Base-by-base conservation (phyloP, 1,140 invertebrate species). In the Drosophila elegans region DNA sequence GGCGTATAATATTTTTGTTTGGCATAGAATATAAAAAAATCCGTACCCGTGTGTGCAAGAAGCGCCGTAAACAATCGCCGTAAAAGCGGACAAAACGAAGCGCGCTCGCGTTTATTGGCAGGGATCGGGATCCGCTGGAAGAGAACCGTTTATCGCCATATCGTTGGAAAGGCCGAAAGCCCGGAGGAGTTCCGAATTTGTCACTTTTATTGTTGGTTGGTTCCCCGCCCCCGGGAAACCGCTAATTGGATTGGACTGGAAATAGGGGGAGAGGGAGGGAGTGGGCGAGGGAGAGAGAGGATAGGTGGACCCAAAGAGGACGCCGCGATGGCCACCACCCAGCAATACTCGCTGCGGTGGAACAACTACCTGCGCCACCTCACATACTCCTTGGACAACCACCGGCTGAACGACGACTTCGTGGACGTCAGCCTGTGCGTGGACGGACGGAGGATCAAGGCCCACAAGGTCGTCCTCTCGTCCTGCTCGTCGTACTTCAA, bases 341-440 rank as follows among this genome's bases (percentile, higher is more conserved):
- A 96, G 93, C 95, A 96, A 80, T 96, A 95, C 92, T 96, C 95
- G 64, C 93, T 96, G 61, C 94, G 95, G 69, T 96, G 96, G 96
- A 96, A 96, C 80, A 96, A 96, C 93, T 96, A 96, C 90, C 93
- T 95, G 74, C 94, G 95, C 64, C 96, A 96, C 83, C 94, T 96
- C 78, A 95, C 95, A 56, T 95, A 95, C 86, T 96, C 96, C 42
- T 96, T 97, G 89, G 96, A 97, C 91, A 94, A 95, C 51, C 93
- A 97, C 67, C 93, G 96, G 45, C 94, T 94, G 63, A 95, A 96
- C 82, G 96, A 97, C 91, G 95, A 97, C 91, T 95, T 97, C 60
- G 96, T 97, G 48, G 97, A 97, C 94, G 97, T 97, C 4, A 97
- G 96, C 36, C 93, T 97, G 59, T 96, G 96, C 90, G 97, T 96